Conservation (phyloP, 2,113 vertebrate genomes). For the Puma concolor region DNA sequence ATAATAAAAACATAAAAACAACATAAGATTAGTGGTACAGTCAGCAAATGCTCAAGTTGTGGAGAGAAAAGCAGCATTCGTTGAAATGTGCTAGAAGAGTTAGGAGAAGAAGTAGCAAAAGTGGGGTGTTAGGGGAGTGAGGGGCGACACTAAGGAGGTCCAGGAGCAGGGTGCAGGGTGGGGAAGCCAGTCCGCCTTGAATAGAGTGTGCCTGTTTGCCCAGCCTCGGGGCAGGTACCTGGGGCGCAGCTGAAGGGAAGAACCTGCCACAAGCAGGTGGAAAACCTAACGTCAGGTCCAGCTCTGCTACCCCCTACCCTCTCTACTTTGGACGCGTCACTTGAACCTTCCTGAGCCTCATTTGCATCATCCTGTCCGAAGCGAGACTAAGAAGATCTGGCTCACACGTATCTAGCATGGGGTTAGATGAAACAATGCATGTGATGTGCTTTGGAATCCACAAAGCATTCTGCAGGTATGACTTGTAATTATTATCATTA, state of each 20-base stretch:
- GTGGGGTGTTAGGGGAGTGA: too few species aligned
- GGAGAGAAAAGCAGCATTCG: not conserved
- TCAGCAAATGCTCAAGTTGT: not conserved
- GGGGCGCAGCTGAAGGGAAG: not conserved
- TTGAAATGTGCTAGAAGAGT: not conserved
- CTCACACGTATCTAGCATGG: not conserved
- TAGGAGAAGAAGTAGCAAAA: not conserved
- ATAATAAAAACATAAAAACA: not conserved
- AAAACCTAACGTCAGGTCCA: not conserved
- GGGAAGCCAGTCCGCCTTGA: not conserved
- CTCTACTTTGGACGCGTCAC: not conserved
- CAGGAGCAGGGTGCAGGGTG: not conserved
- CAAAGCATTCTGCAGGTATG: slow-evolving; percentile 28
- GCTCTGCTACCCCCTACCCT: not conserved
- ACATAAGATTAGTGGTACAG: not conserved
- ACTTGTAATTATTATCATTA: slow-evolving; percentile 60
- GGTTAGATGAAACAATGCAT: not conserved
- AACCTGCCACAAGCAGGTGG: not conserved
- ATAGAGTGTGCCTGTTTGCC: not conserved
- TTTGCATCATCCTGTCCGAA: not conserved
- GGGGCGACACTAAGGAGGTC: not conserved
- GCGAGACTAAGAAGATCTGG: not conserved
- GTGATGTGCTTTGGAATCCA: slow-evolving; percentile 10
- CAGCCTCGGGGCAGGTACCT: not conserved
- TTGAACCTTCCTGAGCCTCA: not conserved